Base-by-base conservation (phyloP, 1,140 invertebrate species). In the Oryzaephilus surinamensis region DNA sequence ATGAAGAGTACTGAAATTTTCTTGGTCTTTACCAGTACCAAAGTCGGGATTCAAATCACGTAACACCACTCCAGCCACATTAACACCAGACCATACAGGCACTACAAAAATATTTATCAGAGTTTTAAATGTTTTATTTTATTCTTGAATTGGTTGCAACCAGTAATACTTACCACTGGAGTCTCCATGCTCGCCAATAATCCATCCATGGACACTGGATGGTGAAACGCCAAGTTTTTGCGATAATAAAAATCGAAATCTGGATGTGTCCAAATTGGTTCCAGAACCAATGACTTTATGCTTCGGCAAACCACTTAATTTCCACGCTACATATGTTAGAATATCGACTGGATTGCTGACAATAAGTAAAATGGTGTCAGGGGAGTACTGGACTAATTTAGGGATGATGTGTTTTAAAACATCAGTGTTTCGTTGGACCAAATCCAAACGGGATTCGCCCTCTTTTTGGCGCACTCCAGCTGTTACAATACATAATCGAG, bases 261-360 rank as follows among this genome's bases (percentile, higher is more conserved):
- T 67, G 0, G 85, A 84, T 0, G 88, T 89, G 63, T 94, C 90
- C 26, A 94, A 67, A 65, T 92, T 93, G 4, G 88, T 93, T 12
- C 90, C 90, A 24, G 86, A 88, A 12, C 90, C 90, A 52, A 94
- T 83, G 6, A 94, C 84, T 21, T 80, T 75, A 54, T 90, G 74
- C 53, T 81, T 79, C 8, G 89, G 88, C 42, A 94, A 65, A 2
- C 89, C 88, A 43, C 85, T 90, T 17, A 93, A 55, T 59, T 90
- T 93, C 89, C 89, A 94, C 2, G 88, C 79, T n/a, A 93, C 84
- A 54, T 91, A 92, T 4, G 88, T 91, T 40, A 94, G 63, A 48
- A 93, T 80, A 57, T 94, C 90, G 4, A 91, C 86, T 30, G 89
- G 90, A 62, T 94, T 94, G 38, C 84, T 89, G 1, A 93, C 87